These are phyloP conservation scores for Cacoxenus indagator DNA, from an alignment of 2,888 invertebrate genomes.

Conservation along the genomic window DNA sequence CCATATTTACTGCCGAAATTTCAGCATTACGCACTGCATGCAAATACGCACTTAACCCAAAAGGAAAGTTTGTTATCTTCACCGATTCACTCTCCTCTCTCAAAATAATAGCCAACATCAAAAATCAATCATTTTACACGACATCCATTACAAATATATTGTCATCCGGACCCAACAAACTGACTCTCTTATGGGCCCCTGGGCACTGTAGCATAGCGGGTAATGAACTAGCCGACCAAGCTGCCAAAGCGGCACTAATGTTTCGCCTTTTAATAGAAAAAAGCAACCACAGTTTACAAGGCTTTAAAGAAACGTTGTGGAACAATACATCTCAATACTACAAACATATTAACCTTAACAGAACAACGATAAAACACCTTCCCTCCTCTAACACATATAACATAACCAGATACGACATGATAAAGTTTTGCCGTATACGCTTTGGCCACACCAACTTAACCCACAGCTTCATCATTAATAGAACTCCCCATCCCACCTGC, in stretches of 20 bases:
- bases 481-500: too few species aligned
- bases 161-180: neutral
- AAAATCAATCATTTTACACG: slow-evolving; percentile 14
- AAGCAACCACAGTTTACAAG: too few species aligned
- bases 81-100: slow-evolving; percentile 20
- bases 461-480: too few species aligned
- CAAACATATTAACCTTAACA: slow-evolving; percentile 8
- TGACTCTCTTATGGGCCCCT: slow-evolving; percentile 8
- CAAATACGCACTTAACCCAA: neutral
- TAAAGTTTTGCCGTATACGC: too few species aligned
- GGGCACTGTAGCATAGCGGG: slow-evolving; percentile 21
- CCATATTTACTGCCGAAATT: slow-evolving; percentile 8
- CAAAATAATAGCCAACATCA: slow-evolving; percentile 19
- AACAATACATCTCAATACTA: slow-evolving; percentile 13
- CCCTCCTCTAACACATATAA: neutral
- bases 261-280: slow-evolving; percentile 14
- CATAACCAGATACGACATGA: neutral
- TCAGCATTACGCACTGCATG: too few species aligned
- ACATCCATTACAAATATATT: slow-evolving; percentile 9
- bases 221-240: slow-evolving; percentile 14
- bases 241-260: slow-evolving; percentile 14
- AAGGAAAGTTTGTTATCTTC: slow-evolving; percentile 17
- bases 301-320: too few species aligned
- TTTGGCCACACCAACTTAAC: too few species aligned
- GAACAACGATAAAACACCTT: neutral